Evolutionary conservation across 2,113 vertebrate genomes (phyloP).

Genomic region (Mohoua ochrocephala): DNA sequence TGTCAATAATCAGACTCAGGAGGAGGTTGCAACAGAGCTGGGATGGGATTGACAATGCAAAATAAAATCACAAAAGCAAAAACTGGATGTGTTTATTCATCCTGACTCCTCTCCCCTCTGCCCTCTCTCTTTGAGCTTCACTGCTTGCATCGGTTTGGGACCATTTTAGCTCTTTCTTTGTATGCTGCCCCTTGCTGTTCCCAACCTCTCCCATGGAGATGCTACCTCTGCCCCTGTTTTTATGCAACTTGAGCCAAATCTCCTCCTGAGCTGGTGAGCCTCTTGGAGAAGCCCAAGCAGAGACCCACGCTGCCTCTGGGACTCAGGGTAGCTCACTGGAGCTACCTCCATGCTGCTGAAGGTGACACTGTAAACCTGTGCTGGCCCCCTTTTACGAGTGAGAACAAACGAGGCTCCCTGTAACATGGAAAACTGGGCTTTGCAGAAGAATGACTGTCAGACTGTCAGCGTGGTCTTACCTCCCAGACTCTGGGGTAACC

Average conservation of each 20-base stretch:
- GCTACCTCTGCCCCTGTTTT: background rate
- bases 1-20: background rate
- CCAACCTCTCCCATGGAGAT: background rate
- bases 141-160: fast-evolving
- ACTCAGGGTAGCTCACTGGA: background rate
- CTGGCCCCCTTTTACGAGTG: background rate
- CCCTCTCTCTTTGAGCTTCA: background rate
- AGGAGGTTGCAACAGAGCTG: background rate
- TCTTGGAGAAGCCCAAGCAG: background rate
- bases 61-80: background rate
- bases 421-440: background rate
- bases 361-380: background rate
- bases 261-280: background rate
- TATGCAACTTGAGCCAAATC: background rate
- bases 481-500: background rate
- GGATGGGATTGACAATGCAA: background rate
- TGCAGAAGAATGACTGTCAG: background rate
- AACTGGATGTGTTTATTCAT: background rate
- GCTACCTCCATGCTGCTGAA: background rate
- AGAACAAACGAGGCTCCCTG: fast-evolving
- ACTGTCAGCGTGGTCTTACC: background rate
- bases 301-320: background rate
- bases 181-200: background rate
- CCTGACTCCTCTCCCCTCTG: background rate
- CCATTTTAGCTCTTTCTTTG: background rate